phyloP scores from a whole-genome alignment of 2,113 vertebrate genomes.

The Hyla sarda region DNA sequence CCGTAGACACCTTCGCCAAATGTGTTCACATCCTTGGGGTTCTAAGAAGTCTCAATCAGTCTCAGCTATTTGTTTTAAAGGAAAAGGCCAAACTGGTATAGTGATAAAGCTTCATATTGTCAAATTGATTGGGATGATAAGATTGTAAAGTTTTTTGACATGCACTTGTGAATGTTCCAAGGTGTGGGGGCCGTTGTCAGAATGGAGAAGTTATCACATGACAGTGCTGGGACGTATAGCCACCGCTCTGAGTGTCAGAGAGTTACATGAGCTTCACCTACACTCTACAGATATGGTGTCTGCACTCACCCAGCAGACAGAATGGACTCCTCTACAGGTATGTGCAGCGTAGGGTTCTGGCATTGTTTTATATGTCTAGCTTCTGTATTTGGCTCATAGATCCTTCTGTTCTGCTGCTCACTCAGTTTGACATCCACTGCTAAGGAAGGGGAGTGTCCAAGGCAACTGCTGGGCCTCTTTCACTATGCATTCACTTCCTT shows the following conservation, averaged over 20 bases:
- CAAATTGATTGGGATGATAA: background rate
- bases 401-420: no score
- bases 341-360: background rate
- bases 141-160: background rate
- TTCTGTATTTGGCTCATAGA: no score
- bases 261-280: conserved; percentile 75
- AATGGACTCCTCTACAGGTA: conserved; percentile 75
- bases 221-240: conserved; percentile 74
- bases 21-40: conserved; percentile 75
- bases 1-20: conserved; percentile 68
- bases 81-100: conserved; percentile 77
- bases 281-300: conserved; percentile 71
- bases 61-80: conserved; percentile 76
- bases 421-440: no score
- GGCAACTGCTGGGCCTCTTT: no score
- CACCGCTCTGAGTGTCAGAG: conserved; percentile 70
- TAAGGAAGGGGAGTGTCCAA: no score
- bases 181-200: conserved; percentile 71
- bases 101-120: background rate
- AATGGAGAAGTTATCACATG: conserved; percentile 75
- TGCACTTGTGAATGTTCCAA: conserved; percentile 56
- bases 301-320: conserved; percentile 70
- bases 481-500: no score
- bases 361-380: background rate
- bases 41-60: conserved; percentile 66